Base-by-base conservation (phyloP, 2,888 invertebrate genomes). In the Podabrus alpinus region DNA sequence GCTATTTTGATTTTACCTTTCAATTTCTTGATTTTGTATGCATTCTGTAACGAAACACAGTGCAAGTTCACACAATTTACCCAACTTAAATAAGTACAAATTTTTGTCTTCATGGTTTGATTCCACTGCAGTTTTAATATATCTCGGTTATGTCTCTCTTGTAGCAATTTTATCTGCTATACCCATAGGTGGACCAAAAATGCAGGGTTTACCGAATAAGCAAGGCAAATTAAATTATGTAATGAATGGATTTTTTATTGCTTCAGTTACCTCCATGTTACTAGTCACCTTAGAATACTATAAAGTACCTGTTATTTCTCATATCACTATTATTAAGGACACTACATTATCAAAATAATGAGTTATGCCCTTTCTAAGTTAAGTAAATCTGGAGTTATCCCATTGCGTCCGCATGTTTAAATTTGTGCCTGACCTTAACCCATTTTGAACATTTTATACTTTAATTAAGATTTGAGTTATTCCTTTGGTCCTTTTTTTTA, bases 231-330 rank as follows among this genome's bases (percentile, higher is more conserved):
- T 88, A 15, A 82, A 84, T 59, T 90, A 89, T 82, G 85, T 87
- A 59, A 85, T 88, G 78, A 93, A 93, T 87, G 92, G 91, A 79
- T 84, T 91, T 66, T 89, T 91, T 80, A 86, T 89, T 9, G 84
- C 88, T 72, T 71, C 90, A 72, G 78, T 90, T 59, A 86, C 89
- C 17, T 77, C 89, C 7, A 79, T 79, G 59, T 68, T 89, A 24
- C 86, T 87, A 71, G 74, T 87, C 71, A 80, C 82, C 5, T 83
- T 91, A 78, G 88, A 90, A 83, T 89, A 88, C 79, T 88, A 88
- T n/a, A 86, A 88, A 77, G 82, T 90, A 71, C 85, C 89, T 19
- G 82, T 90, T 13, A 84, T 86, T 74, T 85, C 89, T 76, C 86
- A 86, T 72, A 86, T 93, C 73, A n/a, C n/a, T n/a, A n/a, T n/a